These are phyloP conservation scores for Leucophora obtusa DNA, from an alignment of 2,888 invertebrate species.

Conservation along the genomic window DNA sequence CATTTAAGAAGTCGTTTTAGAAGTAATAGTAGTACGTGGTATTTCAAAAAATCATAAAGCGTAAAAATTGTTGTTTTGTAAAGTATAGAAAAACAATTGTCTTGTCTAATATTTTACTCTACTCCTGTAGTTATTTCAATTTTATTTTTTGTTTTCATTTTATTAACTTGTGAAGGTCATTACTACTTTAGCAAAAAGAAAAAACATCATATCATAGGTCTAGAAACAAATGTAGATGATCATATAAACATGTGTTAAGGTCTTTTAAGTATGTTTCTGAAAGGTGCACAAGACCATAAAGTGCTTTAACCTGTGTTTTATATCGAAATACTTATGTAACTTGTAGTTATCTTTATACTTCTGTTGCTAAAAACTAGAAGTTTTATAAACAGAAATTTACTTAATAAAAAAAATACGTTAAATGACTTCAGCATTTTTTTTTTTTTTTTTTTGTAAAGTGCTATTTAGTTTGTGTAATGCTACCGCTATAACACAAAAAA, in stretches of 20 bases:
- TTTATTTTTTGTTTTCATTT: slow-evolving; percentile 17
- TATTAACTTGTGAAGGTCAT: slow-evolving; percentile 61
- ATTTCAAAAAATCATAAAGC: slow-evolving; percentile 54
- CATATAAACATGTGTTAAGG: slow-evolving; percentile 50
- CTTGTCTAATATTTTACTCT: not conserved
- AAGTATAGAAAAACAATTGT: slow-evolving; percentile 43
- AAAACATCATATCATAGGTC: slow-evolving; percentile 18
- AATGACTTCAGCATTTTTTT: slow-evolving; percentile 9
- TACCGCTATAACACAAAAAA: slow-evolving; percentile 19
- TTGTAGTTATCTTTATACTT: slow-evolving; percentile 7
- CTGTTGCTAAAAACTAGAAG: slow-evolving; percentile 8
- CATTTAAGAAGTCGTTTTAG: too few relatives aligned
- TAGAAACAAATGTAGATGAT: slow-evolving; percentile 13
- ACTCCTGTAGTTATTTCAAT: not conserved
- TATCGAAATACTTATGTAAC: slow-evolving; percentile 53
- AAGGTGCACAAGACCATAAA: slow-evolving; percentile 63
- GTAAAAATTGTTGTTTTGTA: slow-evolving; percentile 38
- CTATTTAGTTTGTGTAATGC: slow-evolving; percentile 1
- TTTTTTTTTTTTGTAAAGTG: slow-evolving; percentile 6
- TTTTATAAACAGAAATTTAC: slow-evolving; percentile 44
- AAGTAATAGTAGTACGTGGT: slow-evolving; percentile 3
- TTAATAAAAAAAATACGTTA: too few relatives aligned
- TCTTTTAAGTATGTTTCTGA: slow-evolving; percentile 19
- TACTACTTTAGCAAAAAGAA: slow-evolving; percentile 35
- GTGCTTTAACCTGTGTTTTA: slow-evolving; percentile 60